These are phyloP conservation scores for Zaprionus taronus DNA, from an alignment of 1,140 invertebrate species.

Conservation along the genomic window DNA sequence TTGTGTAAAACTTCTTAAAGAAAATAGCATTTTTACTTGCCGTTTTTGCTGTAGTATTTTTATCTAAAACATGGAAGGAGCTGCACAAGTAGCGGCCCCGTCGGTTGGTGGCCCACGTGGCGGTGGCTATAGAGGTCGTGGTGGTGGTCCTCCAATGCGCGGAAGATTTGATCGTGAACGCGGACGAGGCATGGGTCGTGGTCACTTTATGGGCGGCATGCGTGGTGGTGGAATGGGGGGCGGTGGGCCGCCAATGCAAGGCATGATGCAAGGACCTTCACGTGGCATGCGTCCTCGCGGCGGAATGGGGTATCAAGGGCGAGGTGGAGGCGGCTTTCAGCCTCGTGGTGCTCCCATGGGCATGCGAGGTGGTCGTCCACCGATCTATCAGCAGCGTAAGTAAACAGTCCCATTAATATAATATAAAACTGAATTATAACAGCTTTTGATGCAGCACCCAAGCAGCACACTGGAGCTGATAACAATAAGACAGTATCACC, in stretches of 20 bases:
- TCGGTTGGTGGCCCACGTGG: slow-evolving; percentile 71
- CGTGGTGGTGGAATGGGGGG: slow-evolving; percentile 71
- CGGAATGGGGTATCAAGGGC: slow-evolving; percentile 68
- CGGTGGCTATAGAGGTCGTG: slow-evolving; percentile 76
- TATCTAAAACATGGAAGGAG: slow-evolving; percentile 72
- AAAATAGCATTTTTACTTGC: slow-evolving; percentile 19
- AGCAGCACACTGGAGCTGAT: slow-evolving; percentile 81
- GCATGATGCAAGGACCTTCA: slow-evolving; percentile 74
- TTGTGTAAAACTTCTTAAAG: slow-evolving; percentile 36
- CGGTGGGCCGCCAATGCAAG: slow-evolving; percentile 74
- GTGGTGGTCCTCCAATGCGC: slow-evolving; percentile 74
- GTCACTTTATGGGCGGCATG: slow-evolving; percentile 81
- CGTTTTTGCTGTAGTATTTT: slow-evolving; percentile 3
- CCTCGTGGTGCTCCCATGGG: slow-evolving; percentile 79
- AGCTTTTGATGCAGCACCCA: slow-evolving; percentile 61
- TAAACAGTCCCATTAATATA: neutral
- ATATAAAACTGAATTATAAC: neutral
- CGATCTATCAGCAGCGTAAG: slow-evolving; percentile 79
- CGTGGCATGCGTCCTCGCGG: slow-evolving; percentile 76
- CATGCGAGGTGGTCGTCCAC: slow-evolving; percentile 78
- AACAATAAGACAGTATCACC: slow-evolving; percentile 82
- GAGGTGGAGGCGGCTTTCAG: slow-evolving; percentile 74
- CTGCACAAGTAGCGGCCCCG: slow-evolving; percentile 63
- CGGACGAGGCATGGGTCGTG: slow-evolving; percentile 77
- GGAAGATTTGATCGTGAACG: slow-evolving; percentile 79